Percentiles rank a stretch among this genome's conserved stretches.
Evolutionary conservation across 2,888 invertebrate species (phyloP).

Genomic region (Harpalus rufipes): DNA sequence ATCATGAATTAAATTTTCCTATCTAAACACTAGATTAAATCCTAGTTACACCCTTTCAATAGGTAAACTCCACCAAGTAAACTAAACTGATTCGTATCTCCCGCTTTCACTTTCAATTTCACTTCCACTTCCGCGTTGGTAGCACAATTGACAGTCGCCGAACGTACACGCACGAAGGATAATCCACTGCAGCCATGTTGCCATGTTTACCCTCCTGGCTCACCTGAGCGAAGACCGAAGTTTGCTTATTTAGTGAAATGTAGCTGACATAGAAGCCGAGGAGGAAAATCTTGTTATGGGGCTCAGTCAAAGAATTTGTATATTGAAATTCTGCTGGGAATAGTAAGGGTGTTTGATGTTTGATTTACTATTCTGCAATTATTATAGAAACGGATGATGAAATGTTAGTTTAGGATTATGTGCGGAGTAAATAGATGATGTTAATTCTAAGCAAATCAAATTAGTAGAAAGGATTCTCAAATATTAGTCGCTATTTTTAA

Average conservation of each 20-base stretch:
- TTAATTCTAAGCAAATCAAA: slow-evolving; percentile 13
- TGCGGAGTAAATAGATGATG: slow-evolving; percentile 1
- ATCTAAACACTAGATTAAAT: background rate
- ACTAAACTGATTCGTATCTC: background rate
- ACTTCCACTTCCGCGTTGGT: slow-evolving; percentile 15
- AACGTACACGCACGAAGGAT: background rate
- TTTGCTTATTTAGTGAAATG: slow-evolving; percentile 46
- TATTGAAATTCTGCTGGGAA: slow-evolving; percentile 40
- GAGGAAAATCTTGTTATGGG: slow-evolving; percentile 23
- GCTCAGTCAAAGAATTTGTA: slow-evolving; percentile 15
- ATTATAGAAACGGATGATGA: slow-evolving; percentile 17
- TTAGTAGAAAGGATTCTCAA: slow-evolving; percentile 1
- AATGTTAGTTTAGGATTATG: slow-evolving; percentile 31
- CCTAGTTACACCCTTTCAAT: background rate
- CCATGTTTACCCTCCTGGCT: background rate
- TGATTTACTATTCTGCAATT: slow-evolving; percentile 39
- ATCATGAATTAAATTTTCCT: too few relatives aligned
- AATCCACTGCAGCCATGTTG: background rate
- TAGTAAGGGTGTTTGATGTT: slow-evolving; percentile 15
- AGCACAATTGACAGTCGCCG: slow-evolving; percentile 28
- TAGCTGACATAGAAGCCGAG: slow-evolving; percentile 18
- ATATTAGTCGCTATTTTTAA: background rate
- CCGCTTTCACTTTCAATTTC: slow-evolving; percentile 22
- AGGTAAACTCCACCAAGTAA: slow-evolving; percentile 8
- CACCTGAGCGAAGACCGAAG: background rate